Conservation (phyloP, 1,140 invertebrate genomes). For the Nylanderia fulva region DNA sequence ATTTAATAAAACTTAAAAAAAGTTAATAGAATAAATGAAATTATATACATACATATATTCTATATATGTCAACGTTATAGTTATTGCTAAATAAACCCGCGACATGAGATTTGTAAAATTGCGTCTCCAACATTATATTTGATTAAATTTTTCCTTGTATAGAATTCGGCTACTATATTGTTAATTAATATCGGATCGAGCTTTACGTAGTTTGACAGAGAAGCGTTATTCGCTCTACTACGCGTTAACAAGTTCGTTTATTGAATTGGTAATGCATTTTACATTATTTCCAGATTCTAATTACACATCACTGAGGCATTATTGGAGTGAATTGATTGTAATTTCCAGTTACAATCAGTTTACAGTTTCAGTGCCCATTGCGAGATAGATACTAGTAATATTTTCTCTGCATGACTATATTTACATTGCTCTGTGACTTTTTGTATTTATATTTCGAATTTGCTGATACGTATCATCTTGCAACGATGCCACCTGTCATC, state of each 20-base stretch:
- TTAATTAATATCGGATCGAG: slow-evolving; percentile 44
- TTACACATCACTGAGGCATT: slow-evolving; percentile 47
- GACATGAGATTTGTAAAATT: slow-evolving; percentile 46
- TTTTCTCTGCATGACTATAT: slow-evolving; percentile 26
- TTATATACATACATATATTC: background rate
- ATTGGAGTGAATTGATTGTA: slow-evolving; percentile 55
- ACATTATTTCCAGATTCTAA: slow-evolving; percentile 56
- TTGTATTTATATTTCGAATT: slow-evolving; percentile 33
- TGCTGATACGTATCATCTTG: background rate
- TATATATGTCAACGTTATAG: slow-evolving; percentile 16
- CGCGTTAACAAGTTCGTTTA: slow-evolving; percentile 50
- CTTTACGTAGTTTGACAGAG: slow-evolving; percentile 16
- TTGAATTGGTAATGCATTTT: slow-evolving; percentile 54
- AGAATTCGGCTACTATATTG: slow-evolving; percentile 9
- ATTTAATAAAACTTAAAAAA: background rate
- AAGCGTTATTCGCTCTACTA: slow-evolving; percentile 25
- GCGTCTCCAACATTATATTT: background rate
- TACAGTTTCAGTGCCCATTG: slow-evolving; percentile 6
- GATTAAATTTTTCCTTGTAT: slow-evolving; percentile 38
- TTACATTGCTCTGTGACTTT: slow-evolving; percentile 3
- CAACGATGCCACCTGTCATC: background rate
- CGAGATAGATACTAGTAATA: background rate
- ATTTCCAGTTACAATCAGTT: slow-evolving; percentile 39
- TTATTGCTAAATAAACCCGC: slow-evolving; percentile 8
- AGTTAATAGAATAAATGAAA: background rate